Conservation (phyloP, 2,113 vertebrate genomes). For the Oenanthe melanoleuca region DNA sequence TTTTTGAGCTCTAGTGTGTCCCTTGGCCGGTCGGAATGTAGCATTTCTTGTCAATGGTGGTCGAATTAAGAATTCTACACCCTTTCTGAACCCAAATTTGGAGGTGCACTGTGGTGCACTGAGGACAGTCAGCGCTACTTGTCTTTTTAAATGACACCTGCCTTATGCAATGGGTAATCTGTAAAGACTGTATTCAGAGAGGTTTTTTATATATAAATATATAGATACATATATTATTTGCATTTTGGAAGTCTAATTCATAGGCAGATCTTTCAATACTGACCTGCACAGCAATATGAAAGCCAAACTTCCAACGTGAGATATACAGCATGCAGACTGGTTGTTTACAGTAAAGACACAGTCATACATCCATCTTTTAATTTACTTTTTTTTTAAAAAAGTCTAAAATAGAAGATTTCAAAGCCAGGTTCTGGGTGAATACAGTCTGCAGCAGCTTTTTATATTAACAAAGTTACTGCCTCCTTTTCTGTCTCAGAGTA, state of each 20-base stretch:
- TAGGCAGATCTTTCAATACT: slow-evolving; percentile 75
- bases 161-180: slow-evolving; percentile 70
- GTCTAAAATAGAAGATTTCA: slow-evolving; percentile 48
- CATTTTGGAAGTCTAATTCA: slow-evolving; percentile 76
- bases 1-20: slow-evolving; percentile 38
- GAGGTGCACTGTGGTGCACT: slow-evolving; percentile 19
- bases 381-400: neutral
- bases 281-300: slow-evolving; percentile 78
- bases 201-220: slow-evolving; percentile 65
- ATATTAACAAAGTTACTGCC: slow-evolving; percentile 80
- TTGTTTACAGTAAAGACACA: slow-evolving; percentile 63
- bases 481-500: slow-evolving; percentile 75
- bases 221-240: slow-evolving; percentile 68
- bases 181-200: slow-evolving; percentile 64
- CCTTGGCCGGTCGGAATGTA: slow-evolving; percentile 39
- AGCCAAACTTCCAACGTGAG: slow-evolving; percentile 61
- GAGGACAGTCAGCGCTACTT: slow-evolving; percentile 59
- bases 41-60: neutral
- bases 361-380: slow-evolving; percentile 54
- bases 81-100: slow-evolving; percentile 26
- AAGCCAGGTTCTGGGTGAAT: slow-evolving; percentile 67
- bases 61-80: neutral
- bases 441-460: slow-evolving; percentile 76
- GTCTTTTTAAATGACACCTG: slow-evolving; percentile 74
- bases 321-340: slow-evolving; percentile 71